A percentile compares a stretch with the other conserved stretches of the same genome.
Conservation (phyloP, 2,113 vertebrate genomes). For the Myocastor coypus region DNA sequence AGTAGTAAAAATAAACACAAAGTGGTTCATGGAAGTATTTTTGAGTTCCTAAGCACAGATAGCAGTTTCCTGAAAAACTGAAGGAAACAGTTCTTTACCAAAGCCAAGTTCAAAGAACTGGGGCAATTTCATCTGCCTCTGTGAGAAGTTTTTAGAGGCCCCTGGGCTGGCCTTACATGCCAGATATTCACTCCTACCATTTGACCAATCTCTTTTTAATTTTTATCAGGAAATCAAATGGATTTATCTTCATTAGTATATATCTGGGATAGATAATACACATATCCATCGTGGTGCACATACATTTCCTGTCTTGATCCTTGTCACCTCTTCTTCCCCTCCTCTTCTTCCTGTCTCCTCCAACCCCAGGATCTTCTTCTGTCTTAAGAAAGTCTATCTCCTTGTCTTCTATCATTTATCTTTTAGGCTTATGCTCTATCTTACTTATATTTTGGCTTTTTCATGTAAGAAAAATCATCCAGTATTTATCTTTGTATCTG, state of each 20-base stretch:
- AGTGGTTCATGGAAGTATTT: neutral
- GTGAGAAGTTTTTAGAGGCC: neutral
- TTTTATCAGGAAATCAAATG: neutral
- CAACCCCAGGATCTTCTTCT: neutral
- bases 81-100: neutral
- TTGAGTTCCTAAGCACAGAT: neutral
- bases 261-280: neutral
- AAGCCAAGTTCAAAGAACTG: neutral
- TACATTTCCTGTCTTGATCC: neutral
- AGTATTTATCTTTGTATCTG: neutral
- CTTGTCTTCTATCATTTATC: neutral
- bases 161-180: fast-evolving
- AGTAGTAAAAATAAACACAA: neutral
- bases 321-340: neutral
- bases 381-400: neutral
- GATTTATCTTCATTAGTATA: neutral
- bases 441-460: neutral
- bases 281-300: neutral
- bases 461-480: neutral
- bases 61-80: neutral
- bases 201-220: neutral
- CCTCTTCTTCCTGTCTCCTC: neutral
- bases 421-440: neutral
- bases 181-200: neutral
- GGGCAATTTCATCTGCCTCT: neutral